These are phyloP conservation scores for Tragelaphus oryx DNA, from an alignment of 2,797 vertebrate genomes.

Conservation along the genomic window DNA sequence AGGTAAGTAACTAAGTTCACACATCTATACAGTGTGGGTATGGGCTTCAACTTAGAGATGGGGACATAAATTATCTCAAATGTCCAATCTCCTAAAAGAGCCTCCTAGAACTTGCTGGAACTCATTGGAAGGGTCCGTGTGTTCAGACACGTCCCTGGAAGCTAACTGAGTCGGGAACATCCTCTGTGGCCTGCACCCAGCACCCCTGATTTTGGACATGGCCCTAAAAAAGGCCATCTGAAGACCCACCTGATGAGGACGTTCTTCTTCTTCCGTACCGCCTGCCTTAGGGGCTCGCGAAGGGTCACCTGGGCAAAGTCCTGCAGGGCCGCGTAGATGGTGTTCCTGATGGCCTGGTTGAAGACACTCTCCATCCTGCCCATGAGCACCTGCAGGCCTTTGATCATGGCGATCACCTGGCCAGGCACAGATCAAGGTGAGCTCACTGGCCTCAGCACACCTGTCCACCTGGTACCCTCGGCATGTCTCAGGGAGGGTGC, in stretches of 20 bases:
- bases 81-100: neutral
- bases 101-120: neutral
- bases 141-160: neutral
- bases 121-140: neutral
- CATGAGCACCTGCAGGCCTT: constrained; percentile 98
- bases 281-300: constrained; percentile 96
- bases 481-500: accelerated
- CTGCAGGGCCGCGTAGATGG: constrained; percentile 97
- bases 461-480: neutral
- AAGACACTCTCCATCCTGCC: constrained; percentile 99
- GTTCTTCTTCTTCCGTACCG: constrained; percentile 98
- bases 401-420: constrained; percentile 98
- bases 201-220: neutral
- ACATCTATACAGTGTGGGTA: neutral
- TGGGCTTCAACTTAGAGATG: neutral
- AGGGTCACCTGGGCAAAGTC: constrained; percentile 98
- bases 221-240: neutral
- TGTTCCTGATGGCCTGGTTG: constrained; percentile 98
- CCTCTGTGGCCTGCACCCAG: neutral
- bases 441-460: accelerated
- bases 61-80: neutral
- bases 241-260: constrained; percentile 91
- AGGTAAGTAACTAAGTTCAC: neutral
- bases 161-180: neutral
- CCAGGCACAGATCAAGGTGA: constrained; percentile 11